phyloP scores from a whole-genome alignment of 1,140 invertebrate species.

The Listronotus bonariensis region DNA sequence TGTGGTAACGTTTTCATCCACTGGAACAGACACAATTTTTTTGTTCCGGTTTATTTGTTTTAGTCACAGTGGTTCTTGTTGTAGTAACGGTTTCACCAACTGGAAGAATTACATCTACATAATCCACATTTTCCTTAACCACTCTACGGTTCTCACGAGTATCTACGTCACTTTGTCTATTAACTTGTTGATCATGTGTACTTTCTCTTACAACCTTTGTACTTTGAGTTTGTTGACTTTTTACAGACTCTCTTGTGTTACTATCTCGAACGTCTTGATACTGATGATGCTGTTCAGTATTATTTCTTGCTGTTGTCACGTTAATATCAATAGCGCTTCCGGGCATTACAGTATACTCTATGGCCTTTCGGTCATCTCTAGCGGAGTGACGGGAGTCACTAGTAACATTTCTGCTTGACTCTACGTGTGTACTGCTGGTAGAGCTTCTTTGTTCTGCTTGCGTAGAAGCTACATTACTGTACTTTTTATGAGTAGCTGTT shows the following conservation, averaged over 20 bases:
- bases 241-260: neutral
- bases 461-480: constrained; percentile 24
- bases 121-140: constrained; percentile 13
- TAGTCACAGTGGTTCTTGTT: constrained; percentile 3
- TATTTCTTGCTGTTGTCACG: constrained; percentile 3
- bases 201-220: constrained; percentile 7
- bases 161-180: neutral
- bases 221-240: constrained; percentile 6
- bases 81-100: neutral
- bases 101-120: neutral
- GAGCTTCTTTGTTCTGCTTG: constrained; percentile 11
- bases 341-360: constrained; percentile 14
- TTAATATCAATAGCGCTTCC: constrained; percentile 19
- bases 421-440: constrained; percentile 8
- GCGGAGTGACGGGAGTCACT: neutral
- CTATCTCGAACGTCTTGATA: neutral
- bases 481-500: constrained; percentile 29
- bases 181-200: constrained; percentile 3
- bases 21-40: constrained; percentile 3
- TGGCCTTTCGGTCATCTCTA: constrained; percentile 1
- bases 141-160: constrained; percentile 4
- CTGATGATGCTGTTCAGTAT: constrained; percentile 5
- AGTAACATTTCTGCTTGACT: constrained; percentile 11
- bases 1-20: constrained; percentile 10
- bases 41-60: neutral